A percentile compares a stretch with the other conserved stretches of the same genome.
Conservation (phyloP, 2,888 invertebrate species). For the Mactromeris polynyma region DNA sequence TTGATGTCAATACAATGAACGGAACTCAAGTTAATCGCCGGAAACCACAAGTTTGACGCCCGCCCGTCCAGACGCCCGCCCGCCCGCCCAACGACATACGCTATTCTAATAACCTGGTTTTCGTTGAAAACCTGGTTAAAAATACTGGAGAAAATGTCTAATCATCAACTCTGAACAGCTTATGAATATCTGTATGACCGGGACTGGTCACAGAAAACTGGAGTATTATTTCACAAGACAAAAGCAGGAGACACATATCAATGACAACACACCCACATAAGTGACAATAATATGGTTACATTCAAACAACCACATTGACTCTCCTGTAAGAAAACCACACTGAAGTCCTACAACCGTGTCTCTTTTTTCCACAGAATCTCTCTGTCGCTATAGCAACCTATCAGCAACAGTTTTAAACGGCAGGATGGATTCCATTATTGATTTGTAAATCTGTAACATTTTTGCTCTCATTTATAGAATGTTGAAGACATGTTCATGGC, state of each 20-base stretch:
- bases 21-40: too few relatives aligned
- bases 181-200: too few relatives aligned
- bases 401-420: conserved; percentile 41
- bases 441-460: conserved; percentile 33
- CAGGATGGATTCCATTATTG: conserved; percentile 40
- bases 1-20: too few relatives aligned
- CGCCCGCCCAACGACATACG: too few relatives aligned
- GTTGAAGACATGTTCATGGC: not conserved
- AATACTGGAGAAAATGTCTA: too few relatives aligned
- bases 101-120: too few relatives aligned
- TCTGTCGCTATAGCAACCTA: conserved; percentile 37
- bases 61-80: too few relatives aligned
- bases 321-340: conserved; percentile 3
- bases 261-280: not conserved
- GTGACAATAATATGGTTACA: conserved; percentile 1
- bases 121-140: too few relatives aligned
- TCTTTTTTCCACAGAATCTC: conserved; percentile 19
- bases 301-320: not conserved
- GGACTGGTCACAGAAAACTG: too few relatives aligned
- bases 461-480: conserved; percentile 6
- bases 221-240: not conserved
- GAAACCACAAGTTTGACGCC: too few relatives aligned
- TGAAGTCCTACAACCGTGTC: conserved; percentile 37
- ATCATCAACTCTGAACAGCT: too few relatives aligned
- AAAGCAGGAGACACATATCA: not conserved